Evolutionary conservation across 2,113 vertebrate species (phyloP).

Genomic region (Cyphomyrus plagiostoma): DNA sequence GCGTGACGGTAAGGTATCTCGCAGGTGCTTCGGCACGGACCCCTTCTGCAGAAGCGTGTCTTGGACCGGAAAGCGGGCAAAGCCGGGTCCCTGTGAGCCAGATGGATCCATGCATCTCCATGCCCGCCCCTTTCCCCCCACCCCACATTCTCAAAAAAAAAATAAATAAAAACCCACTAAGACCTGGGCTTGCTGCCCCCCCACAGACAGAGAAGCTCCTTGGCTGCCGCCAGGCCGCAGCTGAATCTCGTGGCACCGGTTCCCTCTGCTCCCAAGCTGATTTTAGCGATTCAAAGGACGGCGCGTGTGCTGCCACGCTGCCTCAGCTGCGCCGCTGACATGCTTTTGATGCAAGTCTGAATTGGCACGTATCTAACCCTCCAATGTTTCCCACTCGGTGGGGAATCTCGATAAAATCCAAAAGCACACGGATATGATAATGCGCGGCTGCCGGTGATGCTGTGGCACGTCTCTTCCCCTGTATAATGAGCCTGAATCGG

Average conservation of each 20-base stretch:
- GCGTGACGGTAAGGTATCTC: slow-evolving; percentile 56
- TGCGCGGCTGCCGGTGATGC: slow-evolving; percentile 47
- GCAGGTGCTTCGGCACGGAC: slow-evolving; percentile 64
- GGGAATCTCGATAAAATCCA: slow-evolving; percentile 64
- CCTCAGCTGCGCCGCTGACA: slow-evolving; percentile 51
- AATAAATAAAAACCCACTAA: slow-evolving; percentile 7
- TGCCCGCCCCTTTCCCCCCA: slow-evolving; percentile 52
- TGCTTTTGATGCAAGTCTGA: slow-evolving; percentile 64
- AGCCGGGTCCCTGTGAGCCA: slow-evolving; percentile 64
- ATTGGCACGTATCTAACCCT: slow-evolving; percentile 62
- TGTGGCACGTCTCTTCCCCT: slow-evolving; percentile 45
- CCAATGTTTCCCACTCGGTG: slow-evolving; percentile 66
- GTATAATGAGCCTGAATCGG: slow-evolving; percentile 55
- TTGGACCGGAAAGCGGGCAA: slow-evolving; percentile 64
- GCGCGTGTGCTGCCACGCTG: slow-evolving; percentile 60
- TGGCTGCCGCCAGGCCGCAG: slow-evolving; percentile 73
- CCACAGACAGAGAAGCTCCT: slow-evolving; percentile 71
- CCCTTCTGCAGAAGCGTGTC: slow-evolving; percentile 67
- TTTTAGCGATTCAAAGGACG: slow-evolving; percentile 70
- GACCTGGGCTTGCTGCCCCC: slow-evolving; percentile 31
- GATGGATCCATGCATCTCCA: slow-evolving; percentile 67
- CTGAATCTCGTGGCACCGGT: slow-evolving; percentile 68
- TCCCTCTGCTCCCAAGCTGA: slow-evolving; percentile 70
- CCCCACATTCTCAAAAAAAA: neutral
- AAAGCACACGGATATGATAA: slow-evolving; percentile 42